Conservation (phyloP, 2,797 vertebrate genomes). For the Lates japonicus region DNA sequence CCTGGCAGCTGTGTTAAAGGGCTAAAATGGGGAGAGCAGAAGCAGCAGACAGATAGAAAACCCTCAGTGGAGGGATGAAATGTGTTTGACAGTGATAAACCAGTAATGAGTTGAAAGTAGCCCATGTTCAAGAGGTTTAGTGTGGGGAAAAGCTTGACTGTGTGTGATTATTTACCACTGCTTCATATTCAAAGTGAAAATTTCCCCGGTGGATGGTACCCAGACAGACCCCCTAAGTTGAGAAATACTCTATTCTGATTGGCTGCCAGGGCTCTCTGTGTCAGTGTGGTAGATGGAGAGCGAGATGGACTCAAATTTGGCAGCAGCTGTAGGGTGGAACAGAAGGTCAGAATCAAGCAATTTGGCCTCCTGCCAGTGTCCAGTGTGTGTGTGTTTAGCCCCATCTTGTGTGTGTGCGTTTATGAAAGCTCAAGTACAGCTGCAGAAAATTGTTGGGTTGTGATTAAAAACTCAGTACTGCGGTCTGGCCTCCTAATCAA, state of each 20-base stretch:
- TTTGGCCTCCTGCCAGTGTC: conserved; percentile 61
- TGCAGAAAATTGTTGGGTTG: conserved; percentile 58
- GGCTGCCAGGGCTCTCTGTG: conserved; percentile 48
- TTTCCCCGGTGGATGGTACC: conserved; percentile 45
- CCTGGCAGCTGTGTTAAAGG: conserved; percentile 45
- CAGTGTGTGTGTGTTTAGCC: conserved; percentile 4
- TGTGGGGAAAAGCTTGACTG: conserved; percentile 17
- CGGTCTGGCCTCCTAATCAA: conserved; percentile 46
- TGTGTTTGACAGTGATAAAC: conserved; percentile 68
- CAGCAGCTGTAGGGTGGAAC: conserved; percentile 79
- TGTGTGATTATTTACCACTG: conserved; percentile 61
- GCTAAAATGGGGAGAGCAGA: conserved; percentile 15
- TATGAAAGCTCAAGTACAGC: conserved; percentile 46
- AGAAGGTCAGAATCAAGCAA: conserved; percentile 76
- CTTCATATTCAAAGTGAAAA: conserved; percentile 51
- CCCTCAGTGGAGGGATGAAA: conserved; percentile 7
- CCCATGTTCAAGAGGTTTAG: conserved; percentile 32
- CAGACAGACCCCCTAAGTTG: conserved; percentile 51
- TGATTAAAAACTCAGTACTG: conserved; percentile 49
- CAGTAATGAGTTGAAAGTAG: conserved; percentile 37
- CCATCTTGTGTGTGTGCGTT: conserved; percentile 19
- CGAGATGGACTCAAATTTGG: conserved; percentile 72
- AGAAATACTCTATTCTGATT: conserved; percentile 57
- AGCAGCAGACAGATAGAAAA: conserved; percentile 15
- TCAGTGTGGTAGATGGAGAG: conserved; percentile 45